Evolutionary conservation across 2,888 invertebrate genomes (phyloP).

Genomic region (Calameuta pallipes): DNA sequence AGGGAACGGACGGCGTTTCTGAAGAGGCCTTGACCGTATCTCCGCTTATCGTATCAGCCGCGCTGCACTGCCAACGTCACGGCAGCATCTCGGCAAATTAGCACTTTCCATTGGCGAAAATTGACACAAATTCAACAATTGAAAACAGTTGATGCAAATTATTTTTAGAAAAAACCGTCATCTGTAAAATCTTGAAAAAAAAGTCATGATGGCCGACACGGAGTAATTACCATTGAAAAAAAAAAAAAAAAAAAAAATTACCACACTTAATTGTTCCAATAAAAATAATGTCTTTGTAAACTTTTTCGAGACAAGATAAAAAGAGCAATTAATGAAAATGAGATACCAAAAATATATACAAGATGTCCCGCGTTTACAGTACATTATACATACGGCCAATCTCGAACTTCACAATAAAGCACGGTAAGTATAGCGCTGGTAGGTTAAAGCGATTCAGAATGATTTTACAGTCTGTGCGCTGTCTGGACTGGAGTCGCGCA

Average conservation of each 20-base stretch:
- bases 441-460: conserved; percentile 17
- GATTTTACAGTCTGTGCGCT: conserved; percentile 24
- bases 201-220: not conserved
- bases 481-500: conserved; percentile 17
- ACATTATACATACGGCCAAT: not conserved
- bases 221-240: not conserved
- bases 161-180: not conserved
- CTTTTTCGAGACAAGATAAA: not conserved
- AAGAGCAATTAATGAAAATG: not conserved
- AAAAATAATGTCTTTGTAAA: not conserved
- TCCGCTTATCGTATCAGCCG: conserved; percentile 63
- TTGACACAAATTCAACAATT: not conserved
- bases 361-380: not conserved
- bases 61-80: conserved; percentile 50
- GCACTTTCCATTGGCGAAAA: conserved; percentile 1
- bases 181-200: not conserved
- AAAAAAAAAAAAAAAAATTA: not conserved
- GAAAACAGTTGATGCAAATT: not conserved
- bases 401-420: not conserved
- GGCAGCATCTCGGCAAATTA: conserved; percentile 24
- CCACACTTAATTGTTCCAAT: not conserved
- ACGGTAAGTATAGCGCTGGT: not conserved
- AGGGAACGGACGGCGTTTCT: conserved; percentile 62
- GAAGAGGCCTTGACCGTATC: conserved; percentile 66
- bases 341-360: not conserved